Percentiles rank a stretch among this genome's conserved stretches.
Conservation (phyloP, 2,797 vertebrate genomes). For the Carcharodon carcharias region DNA sequence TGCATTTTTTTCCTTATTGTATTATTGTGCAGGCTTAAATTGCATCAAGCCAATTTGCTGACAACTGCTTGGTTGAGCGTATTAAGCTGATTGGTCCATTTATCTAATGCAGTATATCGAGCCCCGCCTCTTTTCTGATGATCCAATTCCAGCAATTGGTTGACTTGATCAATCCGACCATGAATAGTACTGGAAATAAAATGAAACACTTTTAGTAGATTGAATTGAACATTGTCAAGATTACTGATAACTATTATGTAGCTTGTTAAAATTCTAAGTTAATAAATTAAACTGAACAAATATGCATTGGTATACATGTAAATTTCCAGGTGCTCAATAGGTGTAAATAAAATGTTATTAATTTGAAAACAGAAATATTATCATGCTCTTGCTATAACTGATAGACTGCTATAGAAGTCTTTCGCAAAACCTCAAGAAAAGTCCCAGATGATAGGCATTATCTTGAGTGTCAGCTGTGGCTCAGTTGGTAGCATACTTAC, state of each 20-base stretch:
- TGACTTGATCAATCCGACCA: constrained; percentile 97
- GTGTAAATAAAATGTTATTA: background rate
- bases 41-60: constrained; percentile 91
- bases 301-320: background rate
- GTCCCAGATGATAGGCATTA: background rate
- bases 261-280: background rate
- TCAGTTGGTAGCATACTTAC: background rate
- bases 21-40: constrained; percentile 63
- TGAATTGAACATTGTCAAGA: background rate
- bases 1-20: constrained; percentile 63
- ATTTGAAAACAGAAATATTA: background rate
- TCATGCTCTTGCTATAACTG: background rate
- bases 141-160: constrained; percentile 96
- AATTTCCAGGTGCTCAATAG: background rate
- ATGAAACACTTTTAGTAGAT: constrained; percentile 30
- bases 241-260: background rate
- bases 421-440: background rate
- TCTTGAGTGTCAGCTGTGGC: background rate
- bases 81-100: constrained; percentile 99
- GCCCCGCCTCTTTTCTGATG: constrained; percentile 98
- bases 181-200: constrained; percentile 82
- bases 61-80: constrained; percentile 97
- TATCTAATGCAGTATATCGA: constrained; percentile 96
- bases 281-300: background rate
- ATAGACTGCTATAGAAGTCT: background rate